Base-by-base conservation (phyloP, 2,797 vertebrate genomes). In the Sebastes trivittatus region DNA sequence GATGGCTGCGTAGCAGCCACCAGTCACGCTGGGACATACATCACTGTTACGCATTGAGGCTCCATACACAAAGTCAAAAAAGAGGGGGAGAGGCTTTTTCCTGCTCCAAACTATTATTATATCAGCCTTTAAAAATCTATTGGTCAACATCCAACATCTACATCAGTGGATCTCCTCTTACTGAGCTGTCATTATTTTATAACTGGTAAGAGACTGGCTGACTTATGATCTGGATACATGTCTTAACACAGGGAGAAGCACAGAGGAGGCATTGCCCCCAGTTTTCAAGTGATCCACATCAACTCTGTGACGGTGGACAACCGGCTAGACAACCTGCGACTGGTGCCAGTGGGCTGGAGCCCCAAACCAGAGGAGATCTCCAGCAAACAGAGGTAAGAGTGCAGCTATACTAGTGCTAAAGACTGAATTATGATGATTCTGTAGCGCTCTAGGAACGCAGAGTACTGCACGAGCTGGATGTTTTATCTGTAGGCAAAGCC, bases 251-350 rank as follows among this genome's bases (percentile, higher is more conserved):
- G 98, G 98, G 98, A 99, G 93, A 97, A 98, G 81, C 98, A 99
- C 94, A 89, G 98, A 88, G 98, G 98, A 30, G 98, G 98, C 75
- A 97, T 99, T 1, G 98, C 98, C 10, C 97, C 97, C 4, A 98
- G 98, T 56, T 99, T 99, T 73, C 98, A 99, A 94, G 98, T 99
- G 66, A 97, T 99, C 55, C 98, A 99, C 70, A 97, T 99, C 84
- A 99, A 99, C 61, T 97, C 97, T 0, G 98, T 99, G 77, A 99
- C 98, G 0, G 98, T 99, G 83, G 98, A 99, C 94, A 99, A 99
- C 91, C 96, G 98, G 69, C 94, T 99, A 74, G 98, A 99, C 95
- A 99, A 99, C 89, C 91, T 99, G 82, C 97, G 97, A 83, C 95
- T 99, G 16, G 98, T 98, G 74, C 98, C 98, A 0, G 96, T 97